Percentiles rank a stretch among this genome's conserved stretches.
These are phyloP conservation scores for Sycophaga agraensis DNA, from an alignment of 1,140 invertebrate genomes.

Conservation along the genomic window DNA sequence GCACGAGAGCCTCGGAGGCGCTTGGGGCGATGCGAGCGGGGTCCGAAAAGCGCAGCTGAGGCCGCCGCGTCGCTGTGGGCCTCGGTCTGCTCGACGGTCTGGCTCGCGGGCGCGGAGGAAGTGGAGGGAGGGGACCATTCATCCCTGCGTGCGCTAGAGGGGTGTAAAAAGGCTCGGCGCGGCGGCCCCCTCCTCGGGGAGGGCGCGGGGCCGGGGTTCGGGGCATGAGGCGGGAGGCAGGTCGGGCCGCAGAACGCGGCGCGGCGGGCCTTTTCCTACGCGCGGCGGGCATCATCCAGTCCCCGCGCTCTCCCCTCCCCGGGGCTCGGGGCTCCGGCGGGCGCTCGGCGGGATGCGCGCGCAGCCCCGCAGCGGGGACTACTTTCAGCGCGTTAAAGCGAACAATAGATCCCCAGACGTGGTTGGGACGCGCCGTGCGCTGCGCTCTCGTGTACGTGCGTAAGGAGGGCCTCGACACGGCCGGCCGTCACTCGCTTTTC, in stretches of 20 bases:
- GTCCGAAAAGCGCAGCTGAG: no score
- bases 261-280: conserved; percentile 19
- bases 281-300: conserved; percentile 25
- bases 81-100: no score
- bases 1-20: no score
- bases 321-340: no score
- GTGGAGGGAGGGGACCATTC: conserved; percentile 9
- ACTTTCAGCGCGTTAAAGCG: conserved; percentile 56
- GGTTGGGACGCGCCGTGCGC: conserved; percentile 52
- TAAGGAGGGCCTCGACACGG: conserved; percentile 9
- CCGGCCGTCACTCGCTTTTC: no score
- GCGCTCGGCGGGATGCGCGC: conserved; percentile 43
- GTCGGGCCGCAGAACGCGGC: not conserved
- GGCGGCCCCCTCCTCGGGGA: not conserved
- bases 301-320: not conserved
- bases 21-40: no score
- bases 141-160: not conserved
- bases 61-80: no score
- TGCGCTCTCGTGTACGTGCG: conserved; percentile 35
- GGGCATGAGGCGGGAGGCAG: no score
- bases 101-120: no score
- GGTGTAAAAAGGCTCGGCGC: conserved; percentile 2
- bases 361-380: conserved; percentile 47
- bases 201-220: no score
- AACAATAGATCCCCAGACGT: conserved; percentile 58